phyloP scores from a whole-genome alignment of 1,140 invertebrate genomes.

The Drosophila pseudoobscura region DNA sequence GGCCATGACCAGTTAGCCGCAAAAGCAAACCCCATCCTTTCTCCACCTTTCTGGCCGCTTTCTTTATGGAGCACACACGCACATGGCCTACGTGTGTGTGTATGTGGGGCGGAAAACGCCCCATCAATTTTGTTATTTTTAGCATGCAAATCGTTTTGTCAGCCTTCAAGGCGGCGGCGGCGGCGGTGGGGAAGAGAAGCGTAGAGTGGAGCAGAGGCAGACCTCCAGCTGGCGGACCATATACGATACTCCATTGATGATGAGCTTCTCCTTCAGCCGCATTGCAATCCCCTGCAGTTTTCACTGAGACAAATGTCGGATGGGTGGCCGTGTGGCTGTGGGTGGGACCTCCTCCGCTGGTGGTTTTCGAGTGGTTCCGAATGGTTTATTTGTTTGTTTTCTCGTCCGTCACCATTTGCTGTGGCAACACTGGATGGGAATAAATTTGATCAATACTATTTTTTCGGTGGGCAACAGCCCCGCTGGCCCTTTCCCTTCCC shows the following conservation, averaged over 20 bases:
- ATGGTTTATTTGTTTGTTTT: constrained; percentile 58
- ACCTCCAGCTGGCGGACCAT: too few species aligned
- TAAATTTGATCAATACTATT: constrained; percentile 77
- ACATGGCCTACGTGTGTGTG: constrained; percentile 10
- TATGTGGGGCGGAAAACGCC: constrained; percentile 39
- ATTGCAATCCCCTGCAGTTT: constrained; percentile 17
- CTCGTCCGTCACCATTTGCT: constrained; percentile 26
- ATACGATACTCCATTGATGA: too few species aligned
- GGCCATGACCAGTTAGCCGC: constrained; percentile 72
- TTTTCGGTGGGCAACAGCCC: constrained; percentile 6
- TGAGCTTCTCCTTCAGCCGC: constrained; percentile 3
- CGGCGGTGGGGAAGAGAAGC: not conserved
- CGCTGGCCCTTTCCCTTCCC: not conserved
- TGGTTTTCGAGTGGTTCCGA: constrained; percentile 5
- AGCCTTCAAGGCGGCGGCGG: constrained; percentile 45
- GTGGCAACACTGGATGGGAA: constrained; percentile 59
- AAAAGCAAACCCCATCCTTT: constrained; percentile 9
- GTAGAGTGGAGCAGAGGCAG: too few species aligned
- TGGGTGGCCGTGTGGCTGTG: too few species aligned
- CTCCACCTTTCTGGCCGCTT: constrained; percentile 23
- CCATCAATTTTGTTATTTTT: constrained; percentile 79
- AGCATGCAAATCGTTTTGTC: constrained; percentile 76
- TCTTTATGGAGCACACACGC: constrained; percentile 51
- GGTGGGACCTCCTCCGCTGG: not conserved
- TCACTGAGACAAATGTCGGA: too few species aligned